Percentiles rank a stretch among this genome's conserved stretches.
phyloP scores from a whole-genome alignment of 2,113 vertebrate species.

The Hirundichthys speculiger region DNA sequence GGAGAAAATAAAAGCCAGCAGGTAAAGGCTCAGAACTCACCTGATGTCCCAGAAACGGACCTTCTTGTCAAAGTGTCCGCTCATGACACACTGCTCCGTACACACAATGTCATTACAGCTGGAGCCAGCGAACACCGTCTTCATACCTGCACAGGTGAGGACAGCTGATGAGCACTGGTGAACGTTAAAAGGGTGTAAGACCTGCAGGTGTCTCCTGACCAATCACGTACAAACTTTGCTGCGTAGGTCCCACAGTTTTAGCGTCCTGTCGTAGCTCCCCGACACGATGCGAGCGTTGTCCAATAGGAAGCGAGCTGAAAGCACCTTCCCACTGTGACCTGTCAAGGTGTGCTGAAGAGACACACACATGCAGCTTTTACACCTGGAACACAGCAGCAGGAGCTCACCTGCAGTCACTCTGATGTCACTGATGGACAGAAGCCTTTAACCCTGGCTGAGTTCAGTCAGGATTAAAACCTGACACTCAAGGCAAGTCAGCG shows the following conservation, averaged over 20 bases:
- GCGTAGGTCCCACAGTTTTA: constrained; percentile 98
- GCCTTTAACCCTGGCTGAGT: too few species aligned
- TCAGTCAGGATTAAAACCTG: too few species aligned
- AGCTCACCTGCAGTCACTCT: too few species aligned
- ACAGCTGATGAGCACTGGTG: background rate
- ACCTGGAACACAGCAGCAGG: too few species aligned
- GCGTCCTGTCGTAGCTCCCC: constrained; percentile 95
- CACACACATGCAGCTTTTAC: background rate
- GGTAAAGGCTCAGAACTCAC: constrained; percentile 69
- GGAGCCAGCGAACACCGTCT: constrained; percentile 97
- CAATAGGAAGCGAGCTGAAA: constrained; percentile 94
- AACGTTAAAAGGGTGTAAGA: background rate
- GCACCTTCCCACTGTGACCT: constrained; percentile 96
- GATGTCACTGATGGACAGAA: too few species aligned
- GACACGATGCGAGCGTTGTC: constrained; percentile 98
- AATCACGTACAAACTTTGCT: constrained; percentile 96
- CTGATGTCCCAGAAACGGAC: constrained; percentile 99
- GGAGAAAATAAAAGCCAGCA: too few species aligned
- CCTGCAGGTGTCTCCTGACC: background rate
- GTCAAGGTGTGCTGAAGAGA: constrained; percentile 91
- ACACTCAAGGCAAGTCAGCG: too few species aligned
- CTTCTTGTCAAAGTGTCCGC: constrained; percentile 99
- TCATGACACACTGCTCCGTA: constrained; percentile 99
- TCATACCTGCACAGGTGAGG: constrained; percentile 86
- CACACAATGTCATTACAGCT: constrained; percentile 98